Evolutionary conservation across 2,797 vertebrate species (phyloP), one percentile per base, ranked within the genome.

Genomic region (Sebastes minor): DNA sequence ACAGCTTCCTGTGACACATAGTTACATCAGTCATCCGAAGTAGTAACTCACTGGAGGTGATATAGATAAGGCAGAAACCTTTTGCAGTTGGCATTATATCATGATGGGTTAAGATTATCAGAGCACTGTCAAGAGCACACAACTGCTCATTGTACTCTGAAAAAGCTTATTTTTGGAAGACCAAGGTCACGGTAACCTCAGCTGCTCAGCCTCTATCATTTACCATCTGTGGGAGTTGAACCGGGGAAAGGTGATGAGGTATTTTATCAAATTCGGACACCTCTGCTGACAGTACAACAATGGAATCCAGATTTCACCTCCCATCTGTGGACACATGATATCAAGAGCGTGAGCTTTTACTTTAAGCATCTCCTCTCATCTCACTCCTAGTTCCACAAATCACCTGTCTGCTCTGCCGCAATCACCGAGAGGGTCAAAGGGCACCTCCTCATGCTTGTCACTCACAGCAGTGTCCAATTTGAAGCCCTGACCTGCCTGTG

Each of bases 391-490:
- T 57, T 70, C 80, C 77, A 86, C 86, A 91, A 90, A 87, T 91
- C 76, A 82, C 84, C 75, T 82, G 69, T 68, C 53, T 74, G 74
- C 80, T 84, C 38, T 70, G 78, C 79, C 46, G 32, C 75, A 80
- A 76, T 76, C 78, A 49, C 69, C 6, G 4, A 52, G 42, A 64
- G 66, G 91, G 93, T 93, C 69, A 94, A 90, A 94, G 89, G 91
- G 90, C 90, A 90, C 82, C 88, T 94, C 91, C 88, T 94, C 87
- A 85, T 88, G 89, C 81, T 91, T 89, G 89, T 81, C 89, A 81
- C 81, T 91, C 92, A 84, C 85, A 90, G 82, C 89, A 80, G 86
- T 82, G 76, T 91, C 80, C 87, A 81, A 83, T 72, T 73, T 74
- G 66, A 68, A 77, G 69, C 70, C 63, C 67, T 68, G 49, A 76